A percentile compares a stretch with the other conserved stretches of the same genome.
Evolutionary conservation across 2,113 vertebrate species (phyloP).

Genomic region (Eolophus roseicapilla): DNA sequence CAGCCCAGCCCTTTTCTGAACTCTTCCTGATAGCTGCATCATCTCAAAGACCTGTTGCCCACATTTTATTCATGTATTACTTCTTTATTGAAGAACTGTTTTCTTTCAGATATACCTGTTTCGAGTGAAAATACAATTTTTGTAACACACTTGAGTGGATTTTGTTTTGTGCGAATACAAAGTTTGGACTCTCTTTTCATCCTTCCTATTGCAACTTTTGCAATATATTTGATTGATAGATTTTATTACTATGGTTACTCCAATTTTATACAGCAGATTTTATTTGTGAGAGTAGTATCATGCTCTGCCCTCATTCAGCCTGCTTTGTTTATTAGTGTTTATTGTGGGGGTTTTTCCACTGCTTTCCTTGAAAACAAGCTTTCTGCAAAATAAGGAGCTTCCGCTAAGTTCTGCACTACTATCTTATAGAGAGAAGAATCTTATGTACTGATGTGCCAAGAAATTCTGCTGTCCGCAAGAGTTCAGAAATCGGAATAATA

Average conservation of each 20-base stretch:
- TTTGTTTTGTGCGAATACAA: not conserved
- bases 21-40: not conserved
- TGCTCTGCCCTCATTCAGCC: not conserved
- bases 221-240: constrained; percentile 46
- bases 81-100: not conserved
- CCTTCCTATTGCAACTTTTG: not conserved
- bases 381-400: not conserved
- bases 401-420: not conserved
- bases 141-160: not conserved
- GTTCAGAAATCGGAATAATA: not conserved
- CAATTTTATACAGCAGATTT: not conserved
- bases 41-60: not conserved
- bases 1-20: not conserved
- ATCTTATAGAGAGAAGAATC: not conserved
- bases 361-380: not conserved
- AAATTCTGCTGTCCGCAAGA: not conserved
- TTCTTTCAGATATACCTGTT: not conserved
- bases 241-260: constrained; percentile 29
- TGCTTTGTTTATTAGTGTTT: constrained; percentile 11
- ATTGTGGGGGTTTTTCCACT: not conserved
- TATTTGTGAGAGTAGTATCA: not conserved
- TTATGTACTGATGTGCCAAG: not conserved
- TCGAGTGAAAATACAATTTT: not conserved
- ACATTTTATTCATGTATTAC: not conserved
- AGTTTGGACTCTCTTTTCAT: constrained; percentile 3